Conservation (phyloP, 37 sponge, comb jelly and placozoan species). For the Hormiphora californensis region DNA sequence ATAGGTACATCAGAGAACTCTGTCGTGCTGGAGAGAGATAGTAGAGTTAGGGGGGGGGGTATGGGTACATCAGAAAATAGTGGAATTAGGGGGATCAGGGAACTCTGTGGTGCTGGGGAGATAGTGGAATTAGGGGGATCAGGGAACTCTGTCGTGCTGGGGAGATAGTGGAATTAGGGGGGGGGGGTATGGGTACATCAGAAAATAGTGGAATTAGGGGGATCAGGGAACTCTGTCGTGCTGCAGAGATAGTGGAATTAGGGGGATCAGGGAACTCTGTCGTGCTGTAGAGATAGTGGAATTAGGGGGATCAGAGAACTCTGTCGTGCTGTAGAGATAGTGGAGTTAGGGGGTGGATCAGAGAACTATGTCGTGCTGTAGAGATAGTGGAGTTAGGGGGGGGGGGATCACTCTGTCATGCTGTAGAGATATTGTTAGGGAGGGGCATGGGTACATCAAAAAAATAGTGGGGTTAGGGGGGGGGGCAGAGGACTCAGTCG, state of each 20-base stretch:
- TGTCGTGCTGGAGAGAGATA: constrained; percentile 15
- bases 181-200: not conserved
- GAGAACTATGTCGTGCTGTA: not conserved
- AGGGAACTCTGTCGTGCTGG: not conserved
- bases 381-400: not conserved
- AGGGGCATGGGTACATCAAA: not conserved
- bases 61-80: not conserved
- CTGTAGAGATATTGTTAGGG: not conserved
- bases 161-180: not conserved
- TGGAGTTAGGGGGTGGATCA: not conserved
- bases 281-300: not conserved
- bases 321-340: not conserved
- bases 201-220: not conserved
- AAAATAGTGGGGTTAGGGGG: not conserved
- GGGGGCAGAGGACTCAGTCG: not conserved
- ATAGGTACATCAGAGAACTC: constrained; percentile 53
- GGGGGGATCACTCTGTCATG: not conserved
- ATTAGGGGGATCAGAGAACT: not conserved
- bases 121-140: not conserved
- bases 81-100: not conserved
- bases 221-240: not conserved
- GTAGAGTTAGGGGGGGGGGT: not conserved
- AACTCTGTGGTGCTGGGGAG: not conserved
- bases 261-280: not conserved
- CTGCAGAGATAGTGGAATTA: not conserved